Conservation (phyloP, 2,113 vertebrate genomes). For the Platichthys stellatus region DNA sequence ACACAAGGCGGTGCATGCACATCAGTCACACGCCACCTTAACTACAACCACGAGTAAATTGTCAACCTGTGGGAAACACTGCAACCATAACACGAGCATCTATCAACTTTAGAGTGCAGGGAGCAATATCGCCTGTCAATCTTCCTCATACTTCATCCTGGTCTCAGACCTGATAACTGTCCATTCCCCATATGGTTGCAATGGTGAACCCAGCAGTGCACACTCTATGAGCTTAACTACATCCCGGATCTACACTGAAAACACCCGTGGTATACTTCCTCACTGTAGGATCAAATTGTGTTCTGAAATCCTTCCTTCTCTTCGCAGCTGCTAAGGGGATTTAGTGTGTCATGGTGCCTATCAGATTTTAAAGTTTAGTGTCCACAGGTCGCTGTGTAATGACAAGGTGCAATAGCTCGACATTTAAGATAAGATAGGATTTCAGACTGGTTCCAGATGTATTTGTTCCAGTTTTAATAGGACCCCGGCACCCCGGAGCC, state of each 20-base stretch:
- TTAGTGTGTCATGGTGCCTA: background rate
- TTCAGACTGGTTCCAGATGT: background rate
- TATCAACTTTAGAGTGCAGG: slow-evolving; percentile 24
- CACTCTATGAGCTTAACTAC: slow-evolving; percentile 1
- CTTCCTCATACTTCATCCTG: slow-evolving; percentile 13
- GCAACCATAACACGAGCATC: slow-evolving; percentile 29
- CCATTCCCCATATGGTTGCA: slow-evolving; percentile 18
- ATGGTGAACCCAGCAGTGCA: slow-evolving; percentile 15
- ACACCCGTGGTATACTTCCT: background rate
- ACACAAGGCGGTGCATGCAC: background rate
- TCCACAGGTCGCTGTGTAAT: background rate
- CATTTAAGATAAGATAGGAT: background rate
- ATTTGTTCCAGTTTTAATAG: background rate
- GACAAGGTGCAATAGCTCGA: background rate
- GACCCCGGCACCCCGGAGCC: too few species aligned
- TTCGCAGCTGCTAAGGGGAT: background rate
- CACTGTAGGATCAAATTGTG: slow-evolving; percentile 20
- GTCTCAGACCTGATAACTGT: slow-evolving; percentile 16
- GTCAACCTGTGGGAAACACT: background rate
- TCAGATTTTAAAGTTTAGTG: background rate
- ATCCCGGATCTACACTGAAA: background rate
- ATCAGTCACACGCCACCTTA: background rate
- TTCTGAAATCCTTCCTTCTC: background rate
- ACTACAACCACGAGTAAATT: background rate
- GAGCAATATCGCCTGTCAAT: slow-evolving; percentile 31